phyloP scores from a whole-genome alignment of 2,113 vertebrate genomes.

The Motacilla alba region DNA sequence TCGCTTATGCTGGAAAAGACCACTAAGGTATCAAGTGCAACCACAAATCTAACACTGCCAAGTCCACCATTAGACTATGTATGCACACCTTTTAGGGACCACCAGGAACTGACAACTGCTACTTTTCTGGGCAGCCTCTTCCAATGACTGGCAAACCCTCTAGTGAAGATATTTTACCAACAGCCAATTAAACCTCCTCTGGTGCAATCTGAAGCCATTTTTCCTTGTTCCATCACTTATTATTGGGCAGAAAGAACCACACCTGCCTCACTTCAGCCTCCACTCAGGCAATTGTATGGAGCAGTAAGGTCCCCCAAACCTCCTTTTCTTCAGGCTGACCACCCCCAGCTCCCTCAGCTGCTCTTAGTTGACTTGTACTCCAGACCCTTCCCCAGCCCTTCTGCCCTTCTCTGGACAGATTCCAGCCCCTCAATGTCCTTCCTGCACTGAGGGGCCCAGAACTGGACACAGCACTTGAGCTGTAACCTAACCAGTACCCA shows the following conservation, averaged over 20 bases:
- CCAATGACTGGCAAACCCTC: background rate
- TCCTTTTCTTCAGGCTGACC: background rate
- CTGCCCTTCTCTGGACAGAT: fast-evolving
- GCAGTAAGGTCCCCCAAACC: fast-evolving
- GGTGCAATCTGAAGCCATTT: background rate
- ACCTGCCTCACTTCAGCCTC: background rate
- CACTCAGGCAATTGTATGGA: background rate
- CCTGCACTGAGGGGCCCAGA: background rate
- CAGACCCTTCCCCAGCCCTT: background rate
- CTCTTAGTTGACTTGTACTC: too few relatives aligned
- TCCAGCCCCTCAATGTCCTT: background rate
- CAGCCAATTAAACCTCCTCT: background rate
- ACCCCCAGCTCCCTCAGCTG: background rate
- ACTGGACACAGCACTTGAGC: background rate
- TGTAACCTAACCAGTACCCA: background rate
- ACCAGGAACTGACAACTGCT: background rate
- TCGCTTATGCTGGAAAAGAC: background rate
- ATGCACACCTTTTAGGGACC: background rate
- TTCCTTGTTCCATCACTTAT: background rate
- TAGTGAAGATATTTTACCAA: background rate
- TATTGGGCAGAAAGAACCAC: background rate
- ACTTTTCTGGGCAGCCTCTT: background rate
- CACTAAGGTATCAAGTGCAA: background rate
- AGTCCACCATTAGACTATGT: background rate
- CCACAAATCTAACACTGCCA: background rate